Evolutionary conservation across 2,797 vertebrate genomes (phyloP).

Genomic region (Arrhamphus sclerolepis): DNA sequence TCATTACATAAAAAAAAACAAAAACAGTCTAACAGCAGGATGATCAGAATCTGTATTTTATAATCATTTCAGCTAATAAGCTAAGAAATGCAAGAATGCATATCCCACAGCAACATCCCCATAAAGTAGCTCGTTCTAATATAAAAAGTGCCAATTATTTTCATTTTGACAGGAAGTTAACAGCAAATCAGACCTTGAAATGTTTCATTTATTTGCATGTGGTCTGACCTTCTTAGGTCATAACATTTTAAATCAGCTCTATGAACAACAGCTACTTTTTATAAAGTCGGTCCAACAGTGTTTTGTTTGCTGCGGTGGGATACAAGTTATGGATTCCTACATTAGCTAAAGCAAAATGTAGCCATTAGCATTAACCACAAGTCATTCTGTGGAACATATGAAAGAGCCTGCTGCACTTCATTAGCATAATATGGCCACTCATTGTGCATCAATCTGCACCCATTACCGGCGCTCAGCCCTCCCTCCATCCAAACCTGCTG

Average conservation of each 20-base stretch:
- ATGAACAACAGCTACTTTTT: slow-evolving; percentile 29
- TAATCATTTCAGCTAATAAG: no score
- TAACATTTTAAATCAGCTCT: slow-evolving; percentile 22
- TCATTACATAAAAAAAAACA: no score
- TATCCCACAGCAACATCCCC: no score
- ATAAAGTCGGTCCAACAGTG: slow-evolving; percentile 34
- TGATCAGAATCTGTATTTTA: no score
- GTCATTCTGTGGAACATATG: slow-evolving; percentile 69
- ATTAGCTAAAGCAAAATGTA: slow-evolving; percentile 61
- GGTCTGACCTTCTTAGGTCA: no score
- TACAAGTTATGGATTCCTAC: slow-evolving; percentile 39
- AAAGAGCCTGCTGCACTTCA: slow-evolving; percentile 60
- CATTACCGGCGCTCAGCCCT: slow-evolving; percentile 49
- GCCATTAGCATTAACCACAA: slow-evolving; percentile 65
- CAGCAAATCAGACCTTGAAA: slow-evolving; percentile 29
- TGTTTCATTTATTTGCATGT: not conserved
- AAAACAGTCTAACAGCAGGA: no score
- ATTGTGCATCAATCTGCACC: slow-evolving; percentile 69
- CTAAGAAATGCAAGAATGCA: no score
- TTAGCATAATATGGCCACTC: slow-evolving; percentile 70
- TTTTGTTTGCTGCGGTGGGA: slow-evolving; percentile 35
- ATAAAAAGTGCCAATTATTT: slow-evolving; percentile 20
- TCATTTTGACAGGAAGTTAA: no score
- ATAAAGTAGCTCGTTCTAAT: no score
- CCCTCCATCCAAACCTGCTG: not conserved